These are phyloP conservation scores for Crax fasciolata DNA, from an alignment of 2,797 vertebrate genomes.

Conservation along the genomic window DNA sequence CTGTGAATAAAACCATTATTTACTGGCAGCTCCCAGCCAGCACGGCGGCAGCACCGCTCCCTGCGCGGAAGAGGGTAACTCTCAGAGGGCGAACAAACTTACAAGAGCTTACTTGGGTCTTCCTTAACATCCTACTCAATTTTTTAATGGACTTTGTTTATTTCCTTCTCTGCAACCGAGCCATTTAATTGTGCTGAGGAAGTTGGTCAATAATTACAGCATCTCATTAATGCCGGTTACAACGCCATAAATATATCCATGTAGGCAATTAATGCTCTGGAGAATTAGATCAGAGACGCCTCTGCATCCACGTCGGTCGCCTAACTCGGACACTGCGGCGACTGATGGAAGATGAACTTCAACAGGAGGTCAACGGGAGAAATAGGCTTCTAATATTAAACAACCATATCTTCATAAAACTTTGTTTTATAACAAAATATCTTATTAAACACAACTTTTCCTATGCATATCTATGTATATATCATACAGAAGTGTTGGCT, in stretches of 20 bases:
- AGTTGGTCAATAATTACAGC: conserved; percentile 69
- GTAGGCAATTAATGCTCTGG: conserved; percentile 20
- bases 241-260: conserved; percentile 56
- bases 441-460: conserved; percentile 81
- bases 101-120: conserved; percentile 10
- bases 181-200: conserved; percentile 53
- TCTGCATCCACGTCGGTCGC: not conserved
- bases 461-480: conserved; percentile 72
- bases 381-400: conserved; percentile 81
- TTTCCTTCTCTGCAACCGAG: conserved; percentile 62
- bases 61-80: not conserved
- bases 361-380: conserved; percentile 56
- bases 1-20: conserved; percentile 22
- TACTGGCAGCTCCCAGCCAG: conserved; percentile 22
- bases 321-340: conserved; percentile 23
- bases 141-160: conserved; percentile 66
- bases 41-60: not conserved
- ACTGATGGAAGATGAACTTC: conserved; percentile 41
- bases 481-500: conserved; percentile 75
- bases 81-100: conserved; percentile 25
- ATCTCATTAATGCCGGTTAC: conserved; percentile 64
- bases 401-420: conserved; percentile 83
- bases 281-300: conserved; percentile 53
- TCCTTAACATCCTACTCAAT: conserved; percentile 18
- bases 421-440: conserved; percentile 87